These are phyloP conservation scores for Propithecus coquereli DNA, from an alignment of 2,113 vertebrate genomes.

Conservation along the genomic window DNA sequence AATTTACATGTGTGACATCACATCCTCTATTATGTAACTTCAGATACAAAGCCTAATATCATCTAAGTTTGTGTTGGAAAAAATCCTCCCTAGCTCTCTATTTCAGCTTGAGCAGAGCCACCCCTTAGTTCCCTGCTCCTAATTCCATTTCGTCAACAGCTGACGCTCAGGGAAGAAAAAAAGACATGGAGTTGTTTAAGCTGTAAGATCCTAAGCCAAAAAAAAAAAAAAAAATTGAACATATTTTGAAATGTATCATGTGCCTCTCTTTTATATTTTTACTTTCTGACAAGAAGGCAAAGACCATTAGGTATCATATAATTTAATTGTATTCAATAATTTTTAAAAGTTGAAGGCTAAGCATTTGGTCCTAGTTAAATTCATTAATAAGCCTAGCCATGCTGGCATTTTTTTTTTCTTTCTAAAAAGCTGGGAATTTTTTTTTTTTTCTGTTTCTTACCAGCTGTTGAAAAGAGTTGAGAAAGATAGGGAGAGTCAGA, in stretches of 20 bases:
- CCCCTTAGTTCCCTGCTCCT: conserved; percentile 27
- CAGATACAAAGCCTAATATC: conserved; percentile 72
- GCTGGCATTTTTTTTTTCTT: conserved; percentile 26
- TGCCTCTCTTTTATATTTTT: conserved; percentile 9
- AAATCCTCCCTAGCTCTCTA: conserved; percentile 37
- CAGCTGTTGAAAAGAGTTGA: conserved; percentile 73
- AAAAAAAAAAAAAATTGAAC: neutral
- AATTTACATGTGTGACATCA: conserved; percentile 77
- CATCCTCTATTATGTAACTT: conserved; percentile 76
- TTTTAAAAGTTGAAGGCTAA: conserved; percentile 41
- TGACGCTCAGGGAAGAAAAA: neutral
- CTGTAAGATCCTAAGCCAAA: neutral
- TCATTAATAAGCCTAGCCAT: conserved; percentile 56
- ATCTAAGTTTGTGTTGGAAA: conserved; percentile 65
- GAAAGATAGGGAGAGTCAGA: conserved; percentile 49
- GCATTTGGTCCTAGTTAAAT: conserved; percentile 57
- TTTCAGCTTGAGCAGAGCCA: conserved; percentile 48
- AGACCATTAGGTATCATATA: neutral
- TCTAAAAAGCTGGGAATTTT: conserved; percentile 44
- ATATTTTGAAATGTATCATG: neutral
- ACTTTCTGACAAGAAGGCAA: conserved; percentile 35
- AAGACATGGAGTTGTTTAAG: neutral
- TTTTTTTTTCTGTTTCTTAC: conserved; percentile 11
- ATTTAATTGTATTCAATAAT: conserved; percentile 11
- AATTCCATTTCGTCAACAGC: conserved; percentile 43